phyloP scores from a whole-genome alignment of 2,797 vertebrate species.

The Esox lucius region DNA sequence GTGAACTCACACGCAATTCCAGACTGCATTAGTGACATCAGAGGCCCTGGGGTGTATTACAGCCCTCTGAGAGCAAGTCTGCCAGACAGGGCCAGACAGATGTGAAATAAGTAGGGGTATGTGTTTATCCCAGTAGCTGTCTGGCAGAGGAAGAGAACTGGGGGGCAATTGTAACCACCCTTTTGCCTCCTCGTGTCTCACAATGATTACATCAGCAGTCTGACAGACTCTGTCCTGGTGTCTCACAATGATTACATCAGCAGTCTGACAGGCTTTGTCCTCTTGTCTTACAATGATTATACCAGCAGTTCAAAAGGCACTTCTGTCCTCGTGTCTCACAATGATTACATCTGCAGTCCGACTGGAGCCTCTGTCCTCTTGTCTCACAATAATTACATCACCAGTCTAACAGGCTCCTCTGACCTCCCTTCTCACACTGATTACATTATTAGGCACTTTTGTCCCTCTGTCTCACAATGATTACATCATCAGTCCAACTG shows the following conservation, averaged over 20 bases:
- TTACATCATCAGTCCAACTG: neutral
- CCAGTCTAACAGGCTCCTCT: no score
- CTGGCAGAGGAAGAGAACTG: neutral
- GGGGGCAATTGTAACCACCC: neutral
- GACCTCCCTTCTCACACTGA: no score
- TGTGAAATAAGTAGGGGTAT: neutral
- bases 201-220: neutral
- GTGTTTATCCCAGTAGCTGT: neutral
- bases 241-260: neutral
- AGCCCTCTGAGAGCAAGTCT: neutral
- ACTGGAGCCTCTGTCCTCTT: neutral
- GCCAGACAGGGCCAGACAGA: neutral
- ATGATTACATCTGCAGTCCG: no score
- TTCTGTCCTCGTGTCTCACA: no score
- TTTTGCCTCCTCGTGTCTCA: neutral
- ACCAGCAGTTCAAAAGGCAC: no score
- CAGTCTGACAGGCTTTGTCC: neutral
- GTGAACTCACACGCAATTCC: neutral
- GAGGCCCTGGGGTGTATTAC: neutral
- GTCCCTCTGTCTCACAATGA: neutral
- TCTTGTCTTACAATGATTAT: neutral
- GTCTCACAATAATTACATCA: neutral
- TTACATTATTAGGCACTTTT: no score
- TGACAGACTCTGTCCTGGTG: neutral
- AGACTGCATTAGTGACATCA: neutral